A percentile compares a stretch with the other conserved stretches of the same genome.
phyloP scores from a whole-genome alignment of 2,888 invertebrate genomes.

The Stomorhina lunata region DNA sequence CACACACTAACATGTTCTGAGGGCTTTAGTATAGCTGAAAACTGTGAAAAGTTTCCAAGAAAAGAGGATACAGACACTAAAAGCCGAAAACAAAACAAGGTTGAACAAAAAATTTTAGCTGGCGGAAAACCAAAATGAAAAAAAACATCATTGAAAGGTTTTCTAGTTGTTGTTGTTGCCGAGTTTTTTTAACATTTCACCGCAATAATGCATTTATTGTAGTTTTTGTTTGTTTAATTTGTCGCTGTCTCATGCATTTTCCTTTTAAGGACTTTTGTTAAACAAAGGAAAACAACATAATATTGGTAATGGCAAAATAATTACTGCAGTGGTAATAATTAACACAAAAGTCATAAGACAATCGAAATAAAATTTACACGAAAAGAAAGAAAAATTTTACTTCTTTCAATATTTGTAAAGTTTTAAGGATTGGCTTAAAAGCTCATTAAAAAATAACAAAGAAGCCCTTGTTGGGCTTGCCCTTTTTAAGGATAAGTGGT shows the following conservation, averaged over 20 bases:
- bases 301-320: slow-evolving; percentile 60
- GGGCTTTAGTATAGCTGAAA: slow-evolving; percentile 22
- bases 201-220: slow-evolving; percentile 45
- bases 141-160: slow-evolving; percentile 5
- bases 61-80: slow-evolving; percentile 13
- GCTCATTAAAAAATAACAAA: not conserved
- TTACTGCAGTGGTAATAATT: slow-evolving; percentile 64
- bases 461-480: not conserved
- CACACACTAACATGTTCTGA: not conserved
- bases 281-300: not conserved
- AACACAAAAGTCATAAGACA: slow-evolving; percentile 40
- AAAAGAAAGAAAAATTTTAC: not conserved
- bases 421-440: not conserved
- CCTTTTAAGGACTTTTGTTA: not conserved
- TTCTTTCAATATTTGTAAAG: not conserved
- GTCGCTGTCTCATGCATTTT: not conserved
- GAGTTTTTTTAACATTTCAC: slow-evolving; percentile 29
- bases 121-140: not conserved
- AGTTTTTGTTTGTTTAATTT: slow-evolving; percentile 16
- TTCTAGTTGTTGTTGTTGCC: not conserved
- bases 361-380: slow-evolving; percentile 6
- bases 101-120: not conserved
- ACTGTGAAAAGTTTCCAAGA: not conserved
- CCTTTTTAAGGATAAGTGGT: not conserved
- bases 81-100: slow-evolving; percentile 11